Base-by-base conservation (phyloP, 2,888 invertebrate genomes). In the Hololepta plana region DNA sequence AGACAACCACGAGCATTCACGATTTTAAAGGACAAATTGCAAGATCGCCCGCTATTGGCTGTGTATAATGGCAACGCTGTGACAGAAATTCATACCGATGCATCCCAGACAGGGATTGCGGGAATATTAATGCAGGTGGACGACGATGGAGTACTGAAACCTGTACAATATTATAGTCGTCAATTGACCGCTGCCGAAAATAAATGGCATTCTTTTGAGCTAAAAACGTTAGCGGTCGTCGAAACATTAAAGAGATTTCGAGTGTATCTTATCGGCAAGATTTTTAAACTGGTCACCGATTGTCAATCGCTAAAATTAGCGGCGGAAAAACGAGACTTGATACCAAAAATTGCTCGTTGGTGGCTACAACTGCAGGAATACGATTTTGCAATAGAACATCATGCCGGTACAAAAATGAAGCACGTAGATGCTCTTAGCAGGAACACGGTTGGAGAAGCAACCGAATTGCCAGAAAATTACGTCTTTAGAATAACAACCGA, bases 151-250 rank as follows among this genome's bases (percentile, higher is more conserved):
- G 10, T 8, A 22, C 7, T n/a, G 7, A 6, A 23, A 4, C 28
- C 26, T 4, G 19, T 28, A 6, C n/a, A 10, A 8, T 28, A 16
- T 12, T 25, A 23, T 12, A 35, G 33, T 22, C 37, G 43, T 29
- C 37, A 40, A 17, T 46, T 42, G 4, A 44, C 43, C 0, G 34
- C 30, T 1, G 39, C 44, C 1, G 51, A 54, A 36, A 30, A 36
- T 6, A 42, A 38, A 11, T 52, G 48, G 28, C 43, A 45, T 9
- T 44, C 44, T 1, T 44, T 49, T 12, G 54, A 58, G 15, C 28
- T 51, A 12, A 55, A 52, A 32, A 43, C 42, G 1, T 32, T 55
- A 4, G 52, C 53, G 0, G 42, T 45, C 15, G 46, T 39, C 1
- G 40, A 35, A 19, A 37, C 43, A 0, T 27, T 51, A 12, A 30